Percentiles rank a stretch among this genome's conserved stretches.
Conservation (phyloP, 1,140 invertebrate species). For the Sitodiplosis mosellana region DNA sequence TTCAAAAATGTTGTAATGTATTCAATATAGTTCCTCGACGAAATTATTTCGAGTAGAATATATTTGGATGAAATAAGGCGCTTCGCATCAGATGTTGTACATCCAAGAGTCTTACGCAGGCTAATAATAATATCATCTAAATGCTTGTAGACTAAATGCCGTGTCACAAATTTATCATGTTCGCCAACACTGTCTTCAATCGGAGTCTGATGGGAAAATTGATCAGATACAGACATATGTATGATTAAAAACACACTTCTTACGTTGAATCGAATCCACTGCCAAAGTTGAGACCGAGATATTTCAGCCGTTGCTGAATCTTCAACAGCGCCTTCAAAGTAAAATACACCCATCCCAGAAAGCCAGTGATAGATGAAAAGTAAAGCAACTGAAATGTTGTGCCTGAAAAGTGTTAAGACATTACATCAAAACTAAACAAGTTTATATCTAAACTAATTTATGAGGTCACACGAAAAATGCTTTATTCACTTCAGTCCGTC, state of each 20-base stretch:
- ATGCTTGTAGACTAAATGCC: slow-evolving; percentile 26
- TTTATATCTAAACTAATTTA: too few species aligned
- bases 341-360: slow-evolving; percentile 44
- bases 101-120: slow-evolving; percentile 25
- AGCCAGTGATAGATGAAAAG: slow-evolving; percentile 51
- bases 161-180: slow-evolving; percentile 20
- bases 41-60: slow-evolving; percentile 34
- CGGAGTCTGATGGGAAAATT: background rate
- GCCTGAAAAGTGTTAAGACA: slow-evolving; percentile 10
- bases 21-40: slow-evolving; percentile 29
- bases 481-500: slow-evolving; percentile 28
- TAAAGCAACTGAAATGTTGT: slow-evolving; percentile 43
- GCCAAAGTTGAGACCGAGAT: slow-evolving; percentile 50
- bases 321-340: slow-evolving; percentile 42
- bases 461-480: background rate
- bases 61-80: slow-evolving; percentile 28
- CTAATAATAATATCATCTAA: slow-evolving; percentile 21
- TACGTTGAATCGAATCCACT: slow-evolving; percentile 47
- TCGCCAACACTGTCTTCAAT: background rate
- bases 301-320: slow-evolving; percentile 61
- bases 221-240: slow-evolving; percentile 1
- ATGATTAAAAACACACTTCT: slow-evolving; percentile 7
- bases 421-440: too few species aligned
- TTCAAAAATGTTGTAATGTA: slow-evolving; percentile 38
- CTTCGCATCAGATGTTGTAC: slow-evolving; percentile 23